Evolutionary conservation across 2,113 vertebrate genomes (phyloP), one percentile per base, ranked within the genome.

Genomic region (Paraplagusia blochii): DNA sequence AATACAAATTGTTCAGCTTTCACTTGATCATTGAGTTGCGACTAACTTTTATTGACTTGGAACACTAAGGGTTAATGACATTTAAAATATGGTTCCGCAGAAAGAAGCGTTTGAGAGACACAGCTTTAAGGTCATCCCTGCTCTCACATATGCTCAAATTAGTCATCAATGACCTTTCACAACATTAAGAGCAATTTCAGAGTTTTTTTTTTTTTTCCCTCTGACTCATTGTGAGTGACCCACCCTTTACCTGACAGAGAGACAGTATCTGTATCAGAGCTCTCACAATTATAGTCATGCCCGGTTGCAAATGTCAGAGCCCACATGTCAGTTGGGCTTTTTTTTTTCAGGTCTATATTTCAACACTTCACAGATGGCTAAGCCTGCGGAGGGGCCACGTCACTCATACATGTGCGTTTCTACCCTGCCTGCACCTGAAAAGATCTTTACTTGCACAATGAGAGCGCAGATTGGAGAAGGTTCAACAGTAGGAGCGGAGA

Each of bases 371-470:
- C 46, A 73, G 74, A 74, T 67, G 79, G 73, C 79, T 79, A 63
- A 72, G 76, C 84, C 77, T 82, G 79, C 70, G 77, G 52, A 53
- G 40, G 44, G 51, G 38, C 46, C 29, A 44, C 54, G 39, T 7
- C 75, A 36, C 65, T 46, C 53, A 9, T 76, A 79, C 66, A 75
- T 56, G 72, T 77, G 58, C 68, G 66, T 77, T 83, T 84, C 74
- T 79, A 74, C 71, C 82, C 72, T 81, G 77, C 79, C 82, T 83
- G 82, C 84, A 87, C 83, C 82, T 88, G 85, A 88, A 86, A 80
- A 38, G 66, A 66, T 11, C 49, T 45, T 9, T 11, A 9, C 47
- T 88, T 87, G 77, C 83, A 87, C 85, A 87, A 88, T 72, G 69
- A 53, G 35, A 50, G 62, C 7, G 43, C 79, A 77, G 9, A 52